phyloP scores from a whole-genome alignment of 2,113 vertebrate species.

The Anoplopoma fimbria region DNA sequence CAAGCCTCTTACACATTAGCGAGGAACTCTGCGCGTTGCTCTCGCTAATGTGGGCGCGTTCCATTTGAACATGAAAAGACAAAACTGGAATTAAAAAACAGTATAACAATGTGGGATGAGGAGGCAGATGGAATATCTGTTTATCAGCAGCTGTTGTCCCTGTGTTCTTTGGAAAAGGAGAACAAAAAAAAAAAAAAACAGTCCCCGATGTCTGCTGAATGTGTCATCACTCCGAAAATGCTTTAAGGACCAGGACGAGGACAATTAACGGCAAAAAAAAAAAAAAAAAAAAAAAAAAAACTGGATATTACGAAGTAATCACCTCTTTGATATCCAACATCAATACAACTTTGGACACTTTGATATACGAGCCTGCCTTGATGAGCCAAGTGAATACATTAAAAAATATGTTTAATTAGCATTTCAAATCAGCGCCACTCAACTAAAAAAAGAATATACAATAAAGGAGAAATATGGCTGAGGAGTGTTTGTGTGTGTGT shows the following conservation, averaged over 20 bases:
- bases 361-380: conserved; percentile 85
- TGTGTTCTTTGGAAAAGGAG: conserved; percentile 13
- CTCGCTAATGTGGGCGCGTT: conserved; percentile 30
- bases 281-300: conserved; percentile 73
- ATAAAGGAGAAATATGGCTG: conserved; percentile 81
- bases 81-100: conserved; percentile 21
- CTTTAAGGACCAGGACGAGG: conserved; percentile 66
- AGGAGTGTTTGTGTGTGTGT: conserved; percentile 14
- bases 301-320: conserved; percentile 83
- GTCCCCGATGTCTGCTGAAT: conserved; percentile 38
- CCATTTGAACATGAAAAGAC: conserved; percentile 49
- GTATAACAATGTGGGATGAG: neutral
- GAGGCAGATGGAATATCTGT: conserved; percentile 21
- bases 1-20: conserved; percentile 37
- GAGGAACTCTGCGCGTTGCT: conserved; percentile 13
- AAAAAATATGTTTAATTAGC: conserved; percentile 89
- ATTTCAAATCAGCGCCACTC: conserved; percentile 84
- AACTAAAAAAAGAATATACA: conserved; percentile 83
- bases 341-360: conserved; percentile 86
- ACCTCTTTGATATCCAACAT: conserved; percentile 86
- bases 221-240: conserved; percentile 57
- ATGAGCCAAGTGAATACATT: conserved; percentile 85
- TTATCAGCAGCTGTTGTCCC: conserved; percentile 32
- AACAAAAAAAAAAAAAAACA: neutral
- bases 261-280: conserved; percentile 77